Conservation (phyloP, 2,113 vertebrate species). For the Uria aalge region DNA sequence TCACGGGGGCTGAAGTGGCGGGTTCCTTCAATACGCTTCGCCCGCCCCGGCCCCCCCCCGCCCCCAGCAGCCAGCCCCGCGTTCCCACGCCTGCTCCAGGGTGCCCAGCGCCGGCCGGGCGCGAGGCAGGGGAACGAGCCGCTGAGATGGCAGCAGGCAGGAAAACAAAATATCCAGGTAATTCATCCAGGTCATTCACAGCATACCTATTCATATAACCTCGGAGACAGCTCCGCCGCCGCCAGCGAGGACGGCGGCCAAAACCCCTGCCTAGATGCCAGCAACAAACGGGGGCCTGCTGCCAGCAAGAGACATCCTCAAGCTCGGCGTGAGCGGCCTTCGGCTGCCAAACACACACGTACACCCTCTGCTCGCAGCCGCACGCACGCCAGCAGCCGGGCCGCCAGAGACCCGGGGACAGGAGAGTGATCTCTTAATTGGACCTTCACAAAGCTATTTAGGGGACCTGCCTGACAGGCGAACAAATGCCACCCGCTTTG, state of each 20-base stretch:
- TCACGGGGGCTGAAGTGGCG: rapidly evolving
- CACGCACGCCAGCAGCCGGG: background rate
- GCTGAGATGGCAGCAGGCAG: background rate
- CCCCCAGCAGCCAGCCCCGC: background rate
- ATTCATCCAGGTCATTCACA: background rate
- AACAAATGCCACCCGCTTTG: background rate
- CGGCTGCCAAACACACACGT: conserved; percentile 29
- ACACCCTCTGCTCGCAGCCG: background rate
- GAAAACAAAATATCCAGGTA: background rate
- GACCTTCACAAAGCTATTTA: background rate
- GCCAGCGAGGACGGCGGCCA: conserved; percentile 53
- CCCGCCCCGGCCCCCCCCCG: background rate
- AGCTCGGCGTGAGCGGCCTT: background rate
- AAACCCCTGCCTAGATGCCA: conserved; percentile 33
- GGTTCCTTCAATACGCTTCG: rapidly evolving
- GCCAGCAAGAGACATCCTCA: conserved; percentile 25
- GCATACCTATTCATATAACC: background rate
- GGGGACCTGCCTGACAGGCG: background rate
- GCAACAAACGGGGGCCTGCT: background rate
- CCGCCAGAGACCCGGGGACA: background rate
- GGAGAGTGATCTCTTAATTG: conserved; percentile 30
- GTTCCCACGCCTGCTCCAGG: background rate
- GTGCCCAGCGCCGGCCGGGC: rapidly evolving
- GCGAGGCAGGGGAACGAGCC: background rate
- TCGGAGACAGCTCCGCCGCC: background rate